Conservation (phyloP, 2,113 vertebrate genomes). For the Heterocephalus glaber region DNA sequence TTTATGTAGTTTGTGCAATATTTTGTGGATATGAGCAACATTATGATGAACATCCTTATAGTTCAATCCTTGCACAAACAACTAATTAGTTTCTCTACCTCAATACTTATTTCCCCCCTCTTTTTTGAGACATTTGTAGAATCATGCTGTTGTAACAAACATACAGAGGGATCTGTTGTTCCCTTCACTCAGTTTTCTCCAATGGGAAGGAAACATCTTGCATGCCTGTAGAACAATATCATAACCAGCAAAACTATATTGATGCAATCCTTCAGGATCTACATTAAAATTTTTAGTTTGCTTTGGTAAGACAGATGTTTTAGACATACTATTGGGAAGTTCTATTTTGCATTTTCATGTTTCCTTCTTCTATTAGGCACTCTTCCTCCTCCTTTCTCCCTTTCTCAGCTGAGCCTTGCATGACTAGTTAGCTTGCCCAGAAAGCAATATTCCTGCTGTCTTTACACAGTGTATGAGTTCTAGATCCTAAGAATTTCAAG, state of each 20-base stretch:
- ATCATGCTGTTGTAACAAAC: neutral
- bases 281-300: neutral
- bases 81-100: neutral
- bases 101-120: neutral
- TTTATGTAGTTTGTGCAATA: slow-evolving; percentile 8
- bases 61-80: slow-evolving; percentile 10
- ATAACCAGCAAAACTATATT: neutral
- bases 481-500: slow-evolving; percentile 31
- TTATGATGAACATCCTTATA: neutral
- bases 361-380: neutral
- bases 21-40: neutral
- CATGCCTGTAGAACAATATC: neutral
- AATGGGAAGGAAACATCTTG: neutral
- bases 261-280: neutral
- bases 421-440: neutral
- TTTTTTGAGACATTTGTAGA: neutral
- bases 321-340: neutral
- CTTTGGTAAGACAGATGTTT: neutral
- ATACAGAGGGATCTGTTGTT: neutral
- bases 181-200: neutral
- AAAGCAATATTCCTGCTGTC: neutral
- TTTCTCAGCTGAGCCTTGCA: neutral
- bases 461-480: neutral
- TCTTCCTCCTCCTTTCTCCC: neutral
- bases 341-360: neutral